A percentile compares a stretch with the other conserved stretches of the same genome.
Conservation (phyloP, 2,797 vertebrate genomes). For the Knipowitschia caucasica region DNA sequence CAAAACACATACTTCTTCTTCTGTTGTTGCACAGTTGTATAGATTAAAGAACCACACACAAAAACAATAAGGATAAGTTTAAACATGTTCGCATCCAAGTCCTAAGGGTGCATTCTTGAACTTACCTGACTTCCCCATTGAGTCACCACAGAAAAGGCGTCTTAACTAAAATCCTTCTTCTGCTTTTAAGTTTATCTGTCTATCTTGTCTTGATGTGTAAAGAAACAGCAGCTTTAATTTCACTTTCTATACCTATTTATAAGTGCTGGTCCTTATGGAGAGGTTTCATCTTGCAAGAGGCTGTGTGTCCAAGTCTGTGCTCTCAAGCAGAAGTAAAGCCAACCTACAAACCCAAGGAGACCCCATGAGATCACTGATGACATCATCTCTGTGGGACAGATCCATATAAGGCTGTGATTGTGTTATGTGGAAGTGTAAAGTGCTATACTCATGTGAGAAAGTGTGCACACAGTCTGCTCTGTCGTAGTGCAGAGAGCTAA, state of each 20-base stretch:
- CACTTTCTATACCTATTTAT: slow-evolving; percentile 2
- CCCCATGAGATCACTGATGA: slow-evolving; percentile 56
- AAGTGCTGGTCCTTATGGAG: slow-evolving; percentile 15
- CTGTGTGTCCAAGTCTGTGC: slow-evolving; percentile 8
- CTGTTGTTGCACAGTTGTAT: no score
- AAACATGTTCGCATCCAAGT: slow-evolving; percentile 17
- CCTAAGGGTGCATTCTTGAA: slow-evolving; percentile 26
- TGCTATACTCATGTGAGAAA: slow-evolving; percentile 9
- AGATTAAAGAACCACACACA: neutral
- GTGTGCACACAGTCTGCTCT: neutral
- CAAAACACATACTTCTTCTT: no score
- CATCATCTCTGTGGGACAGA: slow-evolving; percentile 76
- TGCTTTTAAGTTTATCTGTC: slow-evolving; percentile 7
- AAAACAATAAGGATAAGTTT: slow-evolving; percentile 2
- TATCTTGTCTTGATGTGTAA: slow-evolving; percentile 10
- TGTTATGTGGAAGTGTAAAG: slow-evolving; percentile 19
- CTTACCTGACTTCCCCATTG: slow-evolving; percentile 81
- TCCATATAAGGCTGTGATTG: slow-evolving; percentile 65
- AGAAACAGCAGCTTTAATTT: slow-evolving; percentile 38
- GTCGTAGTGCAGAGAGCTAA: slow-evolving; percentile 6
- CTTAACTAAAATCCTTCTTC: slow-evolving; percentile 16
- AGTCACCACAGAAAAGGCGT: slow-evolving; percentile 43
- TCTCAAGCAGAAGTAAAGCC: slow-evolving; percentile 34
- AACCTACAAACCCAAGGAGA: slow-evolving; percentile 49
- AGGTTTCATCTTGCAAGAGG: slow-evolving; percentile 12